These are phyloP conservation scores for Hypsopygia costalis DNA, from an alignment of 2,888 invertebrate species.

Conservation along the genomic window DNA sequence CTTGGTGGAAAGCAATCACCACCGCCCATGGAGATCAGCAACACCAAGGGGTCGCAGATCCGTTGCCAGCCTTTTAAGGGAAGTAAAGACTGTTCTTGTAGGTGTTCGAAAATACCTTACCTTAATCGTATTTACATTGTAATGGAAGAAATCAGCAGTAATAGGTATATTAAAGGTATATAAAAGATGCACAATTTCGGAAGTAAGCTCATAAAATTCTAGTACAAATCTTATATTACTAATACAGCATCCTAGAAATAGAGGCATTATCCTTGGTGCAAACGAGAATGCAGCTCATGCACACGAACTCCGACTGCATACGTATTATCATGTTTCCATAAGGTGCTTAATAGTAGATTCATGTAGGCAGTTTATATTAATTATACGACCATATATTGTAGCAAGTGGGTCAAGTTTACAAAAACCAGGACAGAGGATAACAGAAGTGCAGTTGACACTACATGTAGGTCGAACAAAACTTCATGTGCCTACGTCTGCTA, in stretches of 20 bases:
- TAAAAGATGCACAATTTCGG: too few species aligned
- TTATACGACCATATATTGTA: slow-evolving; percentile 46
- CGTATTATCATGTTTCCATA: slow-evolving; percentile 33
- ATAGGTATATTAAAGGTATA: too few species aligned
- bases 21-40: too few species aligned
- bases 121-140: too few species aligned
- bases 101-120: too few species aligned
- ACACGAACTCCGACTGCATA: slow-evolving; percentile 30
- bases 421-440: slow-evolving; percentile 74
- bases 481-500: slow-evolving; percentile 15
- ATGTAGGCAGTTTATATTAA: slow-evolving; percentile 46
- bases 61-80: too few species aligned
- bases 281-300: slow-evolving; percentile 38
- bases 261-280: slow-evolving; percentile 37
- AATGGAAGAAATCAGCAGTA: too few species aligned
- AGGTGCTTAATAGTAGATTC: slow-evolving; percentile 39
- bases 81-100: too few species aligned
- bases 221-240: neutral
- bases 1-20: too few species aligned
- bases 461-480: slow-evolving; percentile 44
- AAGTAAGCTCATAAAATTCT: too few species aligned
- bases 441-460: slow-evolving; percentile 61
- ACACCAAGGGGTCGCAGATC: too few species aligned
- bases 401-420: slow-evolving; percentile 71
- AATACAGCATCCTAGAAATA: neutral